Base-by-base conservation (phyloP, 2,113 vertebrate genomes). In the Channa maculata region DNA sequence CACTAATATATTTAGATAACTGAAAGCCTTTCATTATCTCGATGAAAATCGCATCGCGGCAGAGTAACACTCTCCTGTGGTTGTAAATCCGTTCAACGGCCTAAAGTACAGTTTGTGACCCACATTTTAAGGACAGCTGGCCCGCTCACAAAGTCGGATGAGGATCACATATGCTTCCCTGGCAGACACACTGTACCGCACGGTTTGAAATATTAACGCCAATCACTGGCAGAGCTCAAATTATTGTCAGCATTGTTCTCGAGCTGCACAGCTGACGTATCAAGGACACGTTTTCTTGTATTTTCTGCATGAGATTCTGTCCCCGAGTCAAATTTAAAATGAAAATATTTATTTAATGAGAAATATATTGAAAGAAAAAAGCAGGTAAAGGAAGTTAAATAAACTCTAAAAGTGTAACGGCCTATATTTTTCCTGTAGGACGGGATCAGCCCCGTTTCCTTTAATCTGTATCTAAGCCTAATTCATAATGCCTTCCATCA, bases 121-220 rank as follows among this genome's bases (percentile, higher is more conserved):
- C 86, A 91, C 81, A 88, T 92, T 64, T 73, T 71, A 65, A 75
- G 77, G 85, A 86, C 90, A 86, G 87, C 89, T 91, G 90, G 83
- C 87, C 67, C 8, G 1, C 65, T 57, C 12, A 34, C 75, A 83
- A 79, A 86, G 79, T 34, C 65, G 85, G 85, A 84, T 66, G 46
- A 84, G 62, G 71, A 67, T 83, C 71, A 63, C 84, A 84, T 86
- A 68, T 88, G 84, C 76, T 81, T 73, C 71, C 54, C 24, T 83
- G 86, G 79, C 91, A 57, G 58, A 10, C 13, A 1, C 6, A 13
- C 76, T 66, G 60, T 12, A 43, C 49, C 2, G 48, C 24, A 24
- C 9, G 5, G 41, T 14, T 74, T 79, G 54, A 92, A 89, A 88
- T 84, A 87, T 88, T 84, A 79, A 89, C 71, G 75, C 78, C 75